Evolutionary conservation across 2,113 vertebrate species (phyloP).

Genomic region (Prunella fulvescens): DNA sequence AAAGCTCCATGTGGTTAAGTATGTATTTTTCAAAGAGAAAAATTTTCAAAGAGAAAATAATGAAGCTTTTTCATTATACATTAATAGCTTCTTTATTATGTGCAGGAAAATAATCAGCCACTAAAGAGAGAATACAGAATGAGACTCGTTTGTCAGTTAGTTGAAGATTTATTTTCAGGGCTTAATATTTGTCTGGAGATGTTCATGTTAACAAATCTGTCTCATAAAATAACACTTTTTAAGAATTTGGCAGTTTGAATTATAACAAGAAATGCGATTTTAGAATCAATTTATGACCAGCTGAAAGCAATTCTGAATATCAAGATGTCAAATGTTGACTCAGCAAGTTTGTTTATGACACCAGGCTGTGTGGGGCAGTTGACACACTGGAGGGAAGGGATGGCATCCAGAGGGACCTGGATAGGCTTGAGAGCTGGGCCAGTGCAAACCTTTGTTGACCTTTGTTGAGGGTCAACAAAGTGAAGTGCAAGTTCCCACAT

Average conservation of each 20-base stretch:
- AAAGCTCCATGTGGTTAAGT: not conserved
- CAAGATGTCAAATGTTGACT: not conserved
- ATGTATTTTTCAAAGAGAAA: slow-evolving; percentile 12
- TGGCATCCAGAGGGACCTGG: not conserved
- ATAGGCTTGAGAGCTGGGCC: not conserved
- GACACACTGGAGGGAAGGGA: rapidly evolving
- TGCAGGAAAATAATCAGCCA: slow-evolving; percentile 27
- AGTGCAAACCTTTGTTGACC: not conserved
- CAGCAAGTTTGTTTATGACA: not conserved
- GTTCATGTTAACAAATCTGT: slow-evolving; percentile 1
- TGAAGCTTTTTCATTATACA: slow-evolving; percentile 33
- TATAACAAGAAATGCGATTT: not conserved
- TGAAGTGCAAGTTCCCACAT: rapidly evolving
- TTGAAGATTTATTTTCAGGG: slow-evolving; percentile 4
- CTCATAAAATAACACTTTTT: not conserved
- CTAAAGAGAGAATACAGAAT: slow-evolving; percentile 3
- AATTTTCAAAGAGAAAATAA: slow-evolving; percentile 42
- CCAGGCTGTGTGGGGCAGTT: not conserved
- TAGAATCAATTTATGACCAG: not conserved
- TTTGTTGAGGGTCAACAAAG: not conserved
- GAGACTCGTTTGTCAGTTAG: not conserved
- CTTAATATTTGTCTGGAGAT: not conserved
- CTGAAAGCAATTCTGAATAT: not conserved
- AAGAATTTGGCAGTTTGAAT: not conserved
- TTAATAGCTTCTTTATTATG: slow-evolving; percentile 25